These are phyloP conservation scores for Mastomys natalensis DNA, from an alignment of 2,113 vertebrate species.

Conservation along the genomic window DNA sequence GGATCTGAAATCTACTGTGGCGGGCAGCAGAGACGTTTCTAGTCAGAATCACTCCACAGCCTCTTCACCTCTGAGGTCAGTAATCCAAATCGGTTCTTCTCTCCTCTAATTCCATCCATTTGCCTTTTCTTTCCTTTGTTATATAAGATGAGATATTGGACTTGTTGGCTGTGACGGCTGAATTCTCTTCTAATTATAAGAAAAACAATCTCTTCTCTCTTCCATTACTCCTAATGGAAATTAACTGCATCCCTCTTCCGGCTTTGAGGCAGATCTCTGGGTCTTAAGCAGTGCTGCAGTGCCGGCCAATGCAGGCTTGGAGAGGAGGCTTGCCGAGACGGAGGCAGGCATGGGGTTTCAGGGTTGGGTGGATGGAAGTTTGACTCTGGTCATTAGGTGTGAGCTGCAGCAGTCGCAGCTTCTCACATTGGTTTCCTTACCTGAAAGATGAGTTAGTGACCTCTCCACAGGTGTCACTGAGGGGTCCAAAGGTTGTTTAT, in stretches of 20 bases:
- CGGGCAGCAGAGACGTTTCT: neutral
- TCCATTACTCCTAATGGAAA: conserved; percentile 69
- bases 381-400: neutral
- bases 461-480: neutral
- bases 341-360: neutral
- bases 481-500: neutral
- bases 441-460: neutral
- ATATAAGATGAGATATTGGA: conserved; percentile 65
- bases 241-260: conserved; percentile 7
- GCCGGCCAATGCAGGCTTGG: neutral
- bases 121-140: conserved; percentile 71
- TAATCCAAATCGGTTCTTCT: conserved; percentile 32
- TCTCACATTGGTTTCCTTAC: neutral
- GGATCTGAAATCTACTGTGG: neutral
- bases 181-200: conserved; percentile 74
- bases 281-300: neutral
- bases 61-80: neutral
- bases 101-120: conserved; percentile 62
- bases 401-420: neutral
- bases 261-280: neutral
- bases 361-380: neutral
- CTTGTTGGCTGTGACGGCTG: conserved; percentile 45
- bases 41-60: neutral
- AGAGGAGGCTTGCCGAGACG: fast-evolving
- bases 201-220: conserved; percentile 47